Conservation (phyloP, 23 tunicate species). For the Diplosoma virens region DNA sequence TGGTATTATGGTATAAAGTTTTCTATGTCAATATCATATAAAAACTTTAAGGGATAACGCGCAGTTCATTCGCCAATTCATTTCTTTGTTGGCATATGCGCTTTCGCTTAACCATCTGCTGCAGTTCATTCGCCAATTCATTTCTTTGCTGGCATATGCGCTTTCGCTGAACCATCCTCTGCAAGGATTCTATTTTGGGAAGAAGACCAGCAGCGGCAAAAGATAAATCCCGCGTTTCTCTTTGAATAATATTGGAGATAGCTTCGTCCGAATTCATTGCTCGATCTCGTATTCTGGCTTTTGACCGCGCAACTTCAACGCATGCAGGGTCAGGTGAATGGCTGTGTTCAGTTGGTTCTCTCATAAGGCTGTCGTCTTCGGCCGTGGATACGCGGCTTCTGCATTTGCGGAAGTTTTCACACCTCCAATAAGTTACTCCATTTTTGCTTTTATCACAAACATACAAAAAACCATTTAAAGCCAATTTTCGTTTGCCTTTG, state of each 20-base stretch:
- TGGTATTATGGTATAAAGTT: too few species aligned
- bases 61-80: slow-evolving; percentile 3
- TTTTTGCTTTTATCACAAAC: slow-evolving; percentile 26
- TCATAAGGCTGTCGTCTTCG: slow-evolving; percentile 27
- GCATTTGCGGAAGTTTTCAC: slow-evolving; percentile 15
- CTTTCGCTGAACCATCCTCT: slow-evolving; percentile 12
- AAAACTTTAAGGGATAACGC: slow-evolving; percentile 9
- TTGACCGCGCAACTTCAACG: slow-evolving; percentile 17
- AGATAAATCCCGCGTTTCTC: slow-evolving; percentile 13
- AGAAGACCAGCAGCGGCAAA: slow-evolving; percentile 2
- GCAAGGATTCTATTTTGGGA: slow-evolving; percentile 1
- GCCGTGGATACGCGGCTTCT: slow-evolving; percentile 22
- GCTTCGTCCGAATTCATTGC: slow-evolving; percentile 12
- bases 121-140: slow-evolving; percentile 3
- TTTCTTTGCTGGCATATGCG: slow-evolving; percentile 4
- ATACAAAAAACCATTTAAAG: slow-evolving; percentile 20
- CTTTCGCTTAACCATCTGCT: too few species aligned
- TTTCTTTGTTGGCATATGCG: too few species aligned
- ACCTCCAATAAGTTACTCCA: slow-evolving; percentile 16
- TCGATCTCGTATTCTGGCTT: slow-evolving; percentile 19
- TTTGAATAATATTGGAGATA: slow-evolving; percentile 15
- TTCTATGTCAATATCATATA: too few species aligned
- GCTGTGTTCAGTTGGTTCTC: slow-evolving; percentile 8
- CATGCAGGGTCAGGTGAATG: slow-evolving; percentile 28
- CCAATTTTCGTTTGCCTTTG: slow-evolving; percentile 12